These are phyloP conservation scores for Podarcis raffonei DNA, from an alignment of 2,113 vertebrate species.

Conservation along the genomic window DNA sequence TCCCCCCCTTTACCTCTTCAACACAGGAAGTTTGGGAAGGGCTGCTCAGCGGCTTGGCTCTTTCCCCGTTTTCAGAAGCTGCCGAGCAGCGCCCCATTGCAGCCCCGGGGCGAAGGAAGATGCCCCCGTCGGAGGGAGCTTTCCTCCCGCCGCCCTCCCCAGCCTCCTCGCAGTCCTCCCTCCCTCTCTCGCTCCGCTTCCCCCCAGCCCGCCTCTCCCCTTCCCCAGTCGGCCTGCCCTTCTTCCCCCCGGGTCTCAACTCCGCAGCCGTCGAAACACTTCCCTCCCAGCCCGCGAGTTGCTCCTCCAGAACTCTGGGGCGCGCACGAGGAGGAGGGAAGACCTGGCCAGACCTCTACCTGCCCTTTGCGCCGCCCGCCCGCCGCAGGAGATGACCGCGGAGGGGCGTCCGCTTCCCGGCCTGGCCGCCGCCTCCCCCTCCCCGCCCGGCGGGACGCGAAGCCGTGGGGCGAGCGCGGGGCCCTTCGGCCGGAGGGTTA, in stretches of 20 bases:
- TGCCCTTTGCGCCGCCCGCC: slow-evolving; percentile 11
- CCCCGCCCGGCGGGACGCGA: neutral
- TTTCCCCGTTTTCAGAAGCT: neutral
- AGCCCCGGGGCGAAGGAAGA: too few species aligned
- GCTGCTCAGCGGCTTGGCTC: neutral
- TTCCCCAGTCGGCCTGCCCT: neutral
- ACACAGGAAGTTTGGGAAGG: neutral
- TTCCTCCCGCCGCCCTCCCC: too few species aligned
- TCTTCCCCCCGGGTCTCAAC: neutral
- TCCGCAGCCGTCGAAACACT: neutral
- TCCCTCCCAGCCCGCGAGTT: neutral
- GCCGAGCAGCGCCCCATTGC: too few species aligned
- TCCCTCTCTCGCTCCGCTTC: neutral
- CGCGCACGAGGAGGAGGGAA: neutral
- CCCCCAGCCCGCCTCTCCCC: neutral
- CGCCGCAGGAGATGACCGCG: neutral
- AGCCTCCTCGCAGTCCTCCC: neutral
- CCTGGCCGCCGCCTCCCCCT: neutral
- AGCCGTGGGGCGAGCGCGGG: neutral
- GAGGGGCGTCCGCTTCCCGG: neutral
- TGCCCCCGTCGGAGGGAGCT: too few species aligned
- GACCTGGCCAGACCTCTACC: slow-evolving; percentile 5
- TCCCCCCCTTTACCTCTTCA: neutral
- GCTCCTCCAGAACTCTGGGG: neutral
- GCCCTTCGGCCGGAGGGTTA: slow-evolving; percentile 65